Percentiles rank a stretch among this genome's conserved stretches.
phyloP scores from a whole-genome alignment of 2,113 vertebrate genomes.

The Hemiscyllium ocellatum region DNA sequence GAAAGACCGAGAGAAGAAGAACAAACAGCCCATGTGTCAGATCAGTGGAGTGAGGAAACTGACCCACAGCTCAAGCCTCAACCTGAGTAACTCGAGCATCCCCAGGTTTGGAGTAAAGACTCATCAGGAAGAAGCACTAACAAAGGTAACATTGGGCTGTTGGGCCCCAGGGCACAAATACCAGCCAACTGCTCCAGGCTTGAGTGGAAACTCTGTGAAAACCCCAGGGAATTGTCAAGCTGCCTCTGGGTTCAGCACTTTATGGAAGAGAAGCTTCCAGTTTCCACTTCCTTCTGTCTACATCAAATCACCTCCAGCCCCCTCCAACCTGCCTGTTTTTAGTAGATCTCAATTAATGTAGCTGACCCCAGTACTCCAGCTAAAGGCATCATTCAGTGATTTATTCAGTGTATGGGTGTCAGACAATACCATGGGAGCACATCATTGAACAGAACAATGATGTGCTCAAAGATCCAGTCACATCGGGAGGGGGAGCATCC shows the following conservation, averaged over 20 bases:
- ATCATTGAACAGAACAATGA: background rate
- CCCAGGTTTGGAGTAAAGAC: constrained; percentile 82
- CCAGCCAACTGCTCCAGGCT: background rate
- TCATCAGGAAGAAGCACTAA: constrained; percentile 74
- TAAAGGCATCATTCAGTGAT: background rate
- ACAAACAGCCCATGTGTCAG: constrained; percentile 70
- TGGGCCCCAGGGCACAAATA: background rate
- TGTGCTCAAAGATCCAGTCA: background rate
- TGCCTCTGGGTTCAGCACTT: no score
- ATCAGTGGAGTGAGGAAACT: constrained; percentile 82
- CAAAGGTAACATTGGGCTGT: constrained; percentile 56
- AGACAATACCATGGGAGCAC: background rate
- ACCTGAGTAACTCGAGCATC: constrained; percentile 57
- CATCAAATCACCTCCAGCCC: no score
- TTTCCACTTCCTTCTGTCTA: background rate
- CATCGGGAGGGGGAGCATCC: background rate
- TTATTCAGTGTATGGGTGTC: background rate
- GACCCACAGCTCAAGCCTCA: constrained; percentile 57
- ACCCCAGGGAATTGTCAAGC: background rate
- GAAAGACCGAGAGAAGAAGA: constrained; percentile 69
- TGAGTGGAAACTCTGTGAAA: background rate
- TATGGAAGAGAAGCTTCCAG: background rate
- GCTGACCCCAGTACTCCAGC: no score
- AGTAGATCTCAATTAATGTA: background rate
- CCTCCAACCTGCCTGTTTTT: background rate